Evolutionary conservation across 2,888 invertebrate species (phyloP), one percentile per base, ranked within the genome.

Genomic region (Tachina lurida): DNA sequence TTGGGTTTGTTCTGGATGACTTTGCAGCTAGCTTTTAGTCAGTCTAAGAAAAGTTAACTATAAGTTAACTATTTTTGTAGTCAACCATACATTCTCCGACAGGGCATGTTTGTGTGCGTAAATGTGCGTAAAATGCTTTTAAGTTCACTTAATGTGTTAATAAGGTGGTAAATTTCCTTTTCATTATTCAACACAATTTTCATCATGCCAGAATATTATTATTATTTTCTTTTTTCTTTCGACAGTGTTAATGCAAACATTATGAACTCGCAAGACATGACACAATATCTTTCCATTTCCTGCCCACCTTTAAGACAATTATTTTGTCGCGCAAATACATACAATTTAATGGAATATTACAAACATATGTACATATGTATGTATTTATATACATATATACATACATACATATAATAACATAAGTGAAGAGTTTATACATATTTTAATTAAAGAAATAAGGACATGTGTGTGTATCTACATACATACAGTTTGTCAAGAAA

Each of bases 131-230:
- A 83, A 83, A 83, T 78, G 77, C 77, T 77, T 83, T 83, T 73
- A 77, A 77, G 73, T 77, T 83, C 83, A 73, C 52, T 77, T 73
- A 83, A 83, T 73, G 67, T 60, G 73, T 83, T 83, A 83, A 83
- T 83, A 77, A 83, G 83, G 77, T 83, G 83, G 77, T 78, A 67
- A 83, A 78, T 73, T 77, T 83, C 63, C 76, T 73, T 77, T 83
- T 77, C 71, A 83, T 83, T 83, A 77, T 77, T 83, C 60, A 77
- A 77, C 22, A 43, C 39, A 60, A 77, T 77, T 83, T 73, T 45
- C 73, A 54, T 77, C 60, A 60, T 60, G 74, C 13, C 71, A 65
- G 58, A 45, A 31, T 31, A 31, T 31, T 31, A 31, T 31, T 31
- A 71, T 41, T 54, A 22, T 60, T 81, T 68, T 62, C 22, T 70